phyloP scores from a whole-genome alignment of 2,797 vertebrate species.

The Psittacula echo region DNA sequence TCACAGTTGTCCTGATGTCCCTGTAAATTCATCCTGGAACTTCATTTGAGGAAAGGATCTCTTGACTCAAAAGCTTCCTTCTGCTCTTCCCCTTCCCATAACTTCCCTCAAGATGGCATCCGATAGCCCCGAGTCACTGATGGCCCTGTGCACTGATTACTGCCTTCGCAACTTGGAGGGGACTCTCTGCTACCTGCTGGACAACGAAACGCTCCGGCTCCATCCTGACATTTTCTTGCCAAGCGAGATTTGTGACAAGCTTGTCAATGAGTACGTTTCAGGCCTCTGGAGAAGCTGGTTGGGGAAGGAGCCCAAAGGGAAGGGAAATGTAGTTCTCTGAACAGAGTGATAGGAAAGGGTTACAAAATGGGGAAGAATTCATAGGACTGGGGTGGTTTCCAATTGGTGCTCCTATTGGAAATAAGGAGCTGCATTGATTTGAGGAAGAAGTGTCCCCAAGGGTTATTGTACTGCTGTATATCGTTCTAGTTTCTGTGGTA shows the following conservation, averaged over 20 bases:
- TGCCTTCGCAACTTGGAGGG: conserved; percentile 94
- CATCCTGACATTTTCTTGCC: conserved; percentile 95
- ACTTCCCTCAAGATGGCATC: conserved; percentile 84
- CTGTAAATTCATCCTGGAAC: conserved; percentile 49
- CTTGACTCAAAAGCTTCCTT: conserved; percentile 53
- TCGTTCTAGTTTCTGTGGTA: neutral
- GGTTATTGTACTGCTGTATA: neutral
- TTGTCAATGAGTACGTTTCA: conserved; percentile 90
- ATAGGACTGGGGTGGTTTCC: neutral
- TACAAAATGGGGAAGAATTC: neutral
- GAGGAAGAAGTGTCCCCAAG: neutral
- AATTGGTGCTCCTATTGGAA: neutral
- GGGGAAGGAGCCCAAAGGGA: neutral
- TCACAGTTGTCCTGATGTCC: conserved; percentile 53
- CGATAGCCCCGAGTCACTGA: conserved; percentile 92
- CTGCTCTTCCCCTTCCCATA: neutral
- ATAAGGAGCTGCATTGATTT: neutral
- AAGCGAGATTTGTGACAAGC: conserved; percentile 96
- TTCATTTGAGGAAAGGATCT: conserved; percentile 28
- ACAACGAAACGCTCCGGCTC: conserved; percentile 86
- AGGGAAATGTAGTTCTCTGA: neutral
- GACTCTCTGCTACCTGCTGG: conserved; percentile 92
- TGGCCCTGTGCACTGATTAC: conserved; percentile 90
- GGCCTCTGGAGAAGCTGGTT: neutral
- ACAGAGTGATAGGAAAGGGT: neutral